Evolutionary conservation across 2,113 vertebrate genomes (phyloP).

Genomic region (Heterochromis multidens): DNA sequence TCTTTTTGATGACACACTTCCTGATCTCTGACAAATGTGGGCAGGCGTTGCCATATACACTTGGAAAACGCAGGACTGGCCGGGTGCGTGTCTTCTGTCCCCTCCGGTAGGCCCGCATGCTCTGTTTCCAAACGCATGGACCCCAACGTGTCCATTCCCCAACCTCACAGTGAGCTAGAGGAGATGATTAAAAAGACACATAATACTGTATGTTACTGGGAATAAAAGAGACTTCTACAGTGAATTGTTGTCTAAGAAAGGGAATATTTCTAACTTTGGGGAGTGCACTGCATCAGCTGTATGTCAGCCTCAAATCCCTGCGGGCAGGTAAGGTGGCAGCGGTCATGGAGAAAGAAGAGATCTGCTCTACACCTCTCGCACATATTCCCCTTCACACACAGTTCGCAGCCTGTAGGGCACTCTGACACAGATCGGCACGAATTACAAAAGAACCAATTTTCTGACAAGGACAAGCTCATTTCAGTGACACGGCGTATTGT

Average conservation of each 20-base stretch:
- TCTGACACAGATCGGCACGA: slow-evolving; percentile 68
- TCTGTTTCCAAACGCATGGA: slow-evolving; percentile 80
- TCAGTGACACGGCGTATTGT: neutral
- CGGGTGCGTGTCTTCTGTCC: slow-evolving; percentile 81
- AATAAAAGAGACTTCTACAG: neutral
- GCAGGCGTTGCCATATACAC: slow-evolving; percentile 75
- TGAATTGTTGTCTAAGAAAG: neutral
- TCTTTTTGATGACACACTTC: slow-evolving; percentile 81
- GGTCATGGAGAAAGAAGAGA: slow-evolving; percentile 82
- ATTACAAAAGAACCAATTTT: neutral
- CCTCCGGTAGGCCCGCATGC: slow-evolving; percentile 73
- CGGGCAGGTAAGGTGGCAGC: slow-evolving; percentile 86
- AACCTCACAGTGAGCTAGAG: slow-evolving; percentile 84
- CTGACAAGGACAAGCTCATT: neutral
- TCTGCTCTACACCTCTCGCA: slow-evolving; percentile 86
- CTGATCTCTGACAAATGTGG: slow-evolving; percentile 76
- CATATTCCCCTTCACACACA: slow-evolving; percentile 85
- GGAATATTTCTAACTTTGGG: slow-evolving; percentile 72
- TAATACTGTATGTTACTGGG: neutral
- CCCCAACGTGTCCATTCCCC: slow-evolving; percentile 84
- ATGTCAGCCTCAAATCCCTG: slow-evolving; percentile 81
- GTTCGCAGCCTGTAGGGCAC: slow-evolving; percentile 87
- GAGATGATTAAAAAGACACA: slow-evolving; percentile 30
- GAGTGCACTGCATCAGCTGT: slow-evolving; percentile 83
- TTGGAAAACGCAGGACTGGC: slow-evolving; percentile 76